These are phyloP conservation scores for Oligia fasciuncula DNA, from an alignment of 2,888 invertebrate genomes.

Conservation along the genomic window DNA sequence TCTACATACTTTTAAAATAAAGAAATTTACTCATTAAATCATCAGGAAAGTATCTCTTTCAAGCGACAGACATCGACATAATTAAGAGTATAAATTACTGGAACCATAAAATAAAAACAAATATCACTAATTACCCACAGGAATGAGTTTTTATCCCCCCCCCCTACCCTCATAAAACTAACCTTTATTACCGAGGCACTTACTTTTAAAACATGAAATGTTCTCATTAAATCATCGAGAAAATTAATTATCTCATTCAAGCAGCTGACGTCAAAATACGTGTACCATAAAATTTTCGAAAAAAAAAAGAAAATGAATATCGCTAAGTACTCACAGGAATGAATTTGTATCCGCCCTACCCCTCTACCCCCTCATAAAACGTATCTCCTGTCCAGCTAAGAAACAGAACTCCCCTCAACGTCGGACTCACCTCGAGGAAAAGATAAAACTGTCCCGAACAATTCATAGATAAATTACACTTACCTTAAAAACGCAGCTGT, in stretches of 20 bases:
- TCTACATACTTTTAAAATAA: background rate
- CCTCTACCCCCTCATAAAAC: conserved; percentile 36
- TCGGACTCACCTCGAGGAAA: conserved; percentile 67
- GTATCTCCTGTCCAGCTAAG: conserved; percentile 64
- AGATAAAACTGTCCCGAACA: conserved; percentile 82
- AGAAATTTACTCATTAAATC: conserved; percentile 4
- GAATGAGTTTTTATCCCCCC: conserved; percentile 44
- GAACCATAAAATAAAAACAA: background rate
- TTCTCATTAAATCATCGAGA: too few species aligned
- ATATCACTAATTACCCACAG: conserved; percentile 27
- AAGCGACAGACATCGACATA: too few species aligned
- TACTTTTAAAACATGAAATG: too few species aligned
- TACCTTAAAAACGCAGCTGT: conserved; percentile 80
- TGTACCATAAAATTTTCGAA: background rate
- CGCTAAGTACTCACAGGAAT: conserved; percentile 32
- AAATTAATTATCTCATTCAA: too few species aligned
- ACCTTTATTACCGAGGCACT: too few species aligned
- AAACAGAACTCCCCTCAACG: conserved; percentile 69
- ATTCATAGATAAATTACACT: conserved; percentile 84
- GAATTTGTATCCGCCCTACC: conserved; percentile 33
- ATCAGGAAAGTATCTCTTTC: background rate
- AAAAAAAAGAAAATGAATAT: conserved; percentile 15
- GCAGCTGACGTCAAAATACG: too few species aligned
- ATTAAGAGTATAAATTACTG: background rate
- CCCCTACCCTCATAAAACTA: too few species aligned